Percentiles rank a stretch among this genome's conserved stretches.
phyloP scores from a whole-genome alignment of 2,888 invertebrate species.

The Agonopterix arenella region DNA sequence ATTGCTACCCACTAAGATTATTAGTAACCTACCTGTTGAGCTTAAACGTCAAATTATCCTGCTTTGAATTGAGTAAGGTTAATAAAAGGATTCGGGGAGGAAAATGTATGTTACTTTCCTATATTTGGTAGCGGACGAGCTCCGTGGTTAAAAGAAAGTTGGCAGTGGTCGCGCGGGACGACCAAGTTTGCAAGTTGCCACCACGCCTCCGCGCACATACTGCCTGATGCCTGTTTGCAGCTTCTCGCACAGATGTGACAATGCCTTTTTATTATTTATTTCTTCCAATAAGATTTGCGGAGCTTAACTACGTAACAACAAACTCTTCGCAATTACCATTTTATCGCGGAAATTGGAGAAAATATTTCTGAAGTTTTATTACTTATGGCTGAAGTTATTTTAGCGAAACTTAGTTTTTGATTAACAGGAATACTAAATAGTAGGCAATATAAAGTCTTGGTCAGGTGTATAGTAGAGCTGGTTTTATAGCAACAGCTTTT shows the following conservation, averaged over 20 bases:
- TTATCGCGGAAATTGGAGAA: not conserved
- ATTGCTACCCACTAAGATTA: too few species aligned
- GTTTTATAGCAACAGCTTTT: not conserved
- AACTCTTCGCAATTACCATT: slow-evolving; percentile 1
- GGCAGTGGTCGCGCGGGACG: slow-evolving; percentile 30
- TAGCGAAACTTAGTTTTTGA: too few species aligned
- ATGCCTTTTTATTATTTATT: slow-evolving; percentile 16
- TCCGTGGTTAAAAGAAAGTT: slow-evolving; percentile 31
- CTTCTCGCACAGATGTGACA: slow-evolving; percentile 34
- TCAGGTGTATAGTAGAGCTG: too few species aligned
- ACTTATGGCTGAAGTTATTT: too few species aligned
- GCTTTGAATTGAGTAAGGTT: too few species aligned
- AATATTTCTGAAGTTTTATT: not conserved
- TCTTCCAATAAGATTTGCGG: slow-evolving; percentile 8
- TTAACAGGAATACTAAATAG: too few species aligned
- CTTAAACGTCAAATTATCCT: too few species aligned
- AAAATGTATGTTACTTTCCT: too few species aligned
- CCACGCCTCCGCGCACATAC: slow-evolving; percentile 40
- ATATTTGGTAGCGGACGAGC: not conserved
- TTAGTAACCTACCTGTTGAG: too few species aligned
- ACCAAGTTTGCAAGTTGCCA: slow-evolving; percentile 44
- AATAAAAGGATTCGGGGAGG: too few species aligned
- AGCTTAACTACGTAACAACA: slow-evolving; percentile 4
- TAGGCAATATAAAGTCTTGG: too few species aligned
- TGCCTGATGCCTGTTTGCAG: slow-evolving; percentile 21